Conservation (phyloP, 2,888 invertebrate genomes). For the Vannuccia rotundouncinata region DNA sequence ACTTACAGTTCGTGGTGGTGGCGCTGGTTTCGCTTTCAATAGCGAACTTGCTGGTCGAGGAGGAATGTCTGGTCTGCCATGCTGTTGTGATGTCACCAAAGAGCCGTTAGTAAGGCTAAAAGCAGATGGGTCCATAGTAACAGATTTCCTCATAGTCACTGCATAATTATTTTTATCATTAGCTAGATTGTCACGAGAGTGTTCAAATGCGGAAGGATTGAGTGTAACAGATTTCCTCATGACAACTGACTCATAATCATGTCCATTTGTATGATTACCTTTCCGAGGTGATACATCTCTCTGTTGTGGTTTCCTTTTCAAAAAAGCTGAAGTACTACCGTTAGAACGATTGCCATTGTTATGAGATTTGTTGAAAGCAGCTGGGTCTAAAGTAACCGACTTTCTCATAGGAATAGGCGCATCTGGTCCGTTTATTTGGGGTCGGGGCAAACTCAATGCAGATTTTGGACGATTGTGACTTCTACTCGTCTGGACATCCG, state of each 20-base stretch:
- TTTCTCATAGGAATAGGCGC: neutral
- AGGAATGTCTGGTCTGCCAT: neutral
- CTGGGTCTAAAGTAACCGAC: neutral
- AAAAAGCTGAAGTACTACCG: neutral
- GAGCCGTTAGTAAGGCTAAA: neutral
- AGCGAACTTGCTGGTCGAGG: constrained; percentile 1
- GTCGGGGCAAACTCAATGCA: neutral
- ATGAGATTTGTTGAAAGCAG: neutral
- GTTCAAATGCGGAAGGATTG: neutral
- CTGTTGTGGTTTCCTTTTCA: too few relatives aligned
- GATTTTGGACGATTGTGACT: neutral
- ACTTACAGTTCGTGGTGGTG: constrained; percentile 2
- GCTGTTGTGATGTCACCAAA: neutral
- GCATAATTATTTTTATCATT: neutral
- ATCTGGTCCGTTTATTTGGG: neutral
- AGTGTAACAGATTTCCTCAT: neutral
- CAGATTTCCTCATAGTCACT: neutral
- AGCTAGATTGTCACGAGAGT: neutral
- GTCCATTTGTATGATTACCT: neutral
- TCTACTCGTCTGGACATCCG: neutral
- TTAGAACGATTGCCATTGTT: neutral
- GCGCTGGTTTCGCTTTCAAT: neutral
- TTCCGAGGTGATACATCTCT: too few relatives aligned
- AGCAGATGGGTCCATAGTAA: neutral
- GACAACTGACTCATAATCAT: neutral